A percentile compares a stretch with the other conserved stretches of the same genome.
These are phyloP conservation scores for Callaeas wilsoni DNA, from an alignment of 2,113 vertebrate genomes.

Conservation along the genomic window DNA sequence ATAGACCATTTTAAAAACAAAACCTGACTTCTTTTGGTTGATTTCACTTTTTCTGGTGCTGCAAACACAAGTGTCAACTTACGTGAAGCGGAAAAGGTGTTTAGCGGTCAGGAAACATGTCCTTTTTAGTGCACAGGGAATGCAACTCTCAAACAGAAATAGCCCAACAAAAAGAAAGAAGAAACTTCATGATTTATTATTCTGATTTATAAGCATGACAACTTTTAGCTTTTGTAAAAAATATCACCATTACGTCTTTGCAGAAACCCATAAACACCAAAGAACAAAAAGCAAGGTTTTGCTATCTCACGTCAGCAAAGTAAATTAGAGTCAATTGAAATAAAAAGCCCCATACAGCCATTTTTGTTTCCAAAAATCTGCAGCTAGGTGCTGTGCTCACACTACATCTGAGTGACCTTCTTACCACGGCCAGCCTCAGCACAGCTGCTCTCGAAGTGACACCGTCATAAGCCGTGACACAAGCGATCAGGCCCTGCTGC, in stretches of 20 bases:
- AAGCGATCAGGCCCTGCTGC: neutral
- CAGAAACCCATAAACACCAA: neutral
- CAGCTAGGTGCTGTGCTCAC: neutral
- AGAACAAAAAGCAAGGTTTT: neutral
- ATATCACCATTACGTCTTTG: neutral
- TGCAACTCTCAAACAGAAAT: slow-evolving; percentile 10
- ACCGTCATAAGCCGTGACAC: accelerated
- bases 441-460: neutral
- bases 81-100: slow-evolving; percentile 57
- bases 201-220: slow-evolving; percentile 4
- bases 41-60: slow-evolving; percentile 49
- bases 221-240: neutral
- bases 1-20: slow-evolving; percentile 17
- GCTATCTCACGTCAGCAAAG: neutral
- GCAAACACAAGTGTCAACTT: slow-evolving; percentile 49
- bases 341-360: neutral
- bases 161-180: neutral
- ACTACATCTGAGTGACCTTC: neutral
- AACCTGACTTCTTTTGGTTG: slow-evolving; percentile 35
- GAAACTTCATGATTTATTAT: slow-evolving; percentile 30
- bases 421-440: neutral
- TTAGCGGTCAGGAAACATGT: slow-evolving; percentile 45
- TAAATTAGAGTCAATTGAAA: neutral
- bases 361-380: neutral
- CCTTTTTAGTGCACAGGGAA: slow-evolving; percentile 35